Evolutionary conservation across 2,113 vertebrate genomes (phyloP), one percentile per base, ranked within the genome.

Genomic region (Sceloporus tristichus): DNA sequence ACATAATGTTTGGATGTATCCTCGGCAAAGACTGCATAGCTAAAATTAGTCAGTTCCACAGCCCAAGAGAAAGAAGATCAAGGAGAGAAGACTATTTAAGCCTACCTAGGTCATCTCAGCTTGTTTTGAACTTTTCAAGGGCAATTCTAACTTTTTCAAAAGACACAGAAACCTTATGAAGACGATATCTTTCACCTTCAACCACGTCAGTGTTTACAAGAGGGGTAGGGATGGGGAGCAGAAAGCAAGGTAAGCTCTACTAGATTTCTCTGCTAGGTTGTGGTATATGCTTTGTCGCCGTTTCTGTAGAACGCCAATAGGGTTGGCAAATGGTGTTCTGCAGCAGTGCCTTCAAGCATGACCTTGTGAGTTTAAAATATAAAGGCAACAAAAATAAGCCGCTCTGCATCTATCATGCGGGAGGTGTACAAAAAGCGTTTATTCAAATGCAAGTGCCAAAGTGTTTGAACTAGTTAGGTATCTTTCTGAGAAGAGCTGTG

Each of bases 401-500:
- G 94, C 97, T 97, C 97, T 97, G 96, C 96, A 95, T 97, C 96
- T 96, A 96, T 97, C 97, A 97, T 97, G 96, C 96, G 95, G 93
- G 94, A 96, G 94, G 91, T 94, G 91, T 95, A 96, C 96, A 96
- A 96, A 29, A 98, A 97, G 96, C 42, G 95, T 97, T 98, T 97
- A 98, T 97, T 98, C 97, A 97, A 96, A 97, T 98, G 97, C 98
- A 97, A 97, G 97, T 96, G 92, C 89, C 93, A 95, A 94, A 96
- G 96, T 95, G 94, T 97, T 97, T 96, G 96, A 97, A 97, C 96
- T 93, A 91, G 91, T 85, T 93, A 95, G 96, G 95, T 97, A 96
- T 97, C 97, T 97, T 97, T 79, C 97, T 97, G 96, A 97, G 97
- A 98, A 98, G 97, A 98, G 97, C 98, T 98, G 97, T 97, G 97